These are phyloP conservation scores for Rachycentron canadum DNA, from an alignment of 2,797 vertebrate genomes.

Conservation along the genomic window DNA sequence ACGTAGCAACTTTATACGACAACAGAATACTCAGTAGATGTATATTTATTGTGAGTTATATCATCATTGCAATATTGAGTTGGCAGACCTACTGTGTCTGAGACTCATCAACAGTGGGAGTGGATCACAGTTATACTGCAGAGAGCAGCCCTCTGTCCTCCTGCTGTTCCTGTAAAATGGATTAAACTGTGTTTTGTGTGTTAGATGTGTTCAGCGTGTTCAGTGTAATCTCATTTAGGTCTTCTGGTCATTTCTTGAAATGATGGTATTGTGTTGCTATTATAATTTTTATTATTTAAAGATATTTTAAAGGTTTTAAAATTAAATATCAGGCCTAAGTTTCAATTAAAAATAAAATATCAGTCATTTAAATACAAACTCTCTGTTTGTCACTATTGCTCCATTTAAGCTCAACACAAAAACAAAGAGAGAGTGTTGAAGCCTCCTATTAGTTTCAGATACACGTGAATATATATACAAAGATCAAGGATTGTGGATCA, in stretches of 20 bases:
- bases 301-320: background rate
- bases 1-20: no score
- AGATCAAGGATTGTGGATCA: background rate
- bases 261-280: background rate
- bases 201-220: background rate
- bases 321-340: background rate
- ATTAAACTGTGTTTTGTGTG: background rate
- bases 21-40: no score
- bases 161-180: background rate
- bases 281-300: no score
- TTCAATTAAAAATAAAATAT: background rate
- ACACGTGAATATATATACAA: no score
- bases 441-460: background rate
- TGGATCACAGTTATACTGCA: background rate
- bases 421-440: background rate
- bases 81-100: no score
- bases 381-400: background rate
- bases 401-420: background rate
- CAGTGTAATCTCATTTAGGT: no score
- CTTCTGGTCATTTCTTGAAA: no score
- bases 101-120: background rate
- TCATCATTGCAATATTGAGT: no score
- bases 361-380: background rate
- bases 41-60: no score
- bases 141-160: background rate